These are phyloP conservation scores for Actenoides hombroni DNA, from an alignment of 2,113 vertebrate genomes.

Conservation along the genomic window DNA sequence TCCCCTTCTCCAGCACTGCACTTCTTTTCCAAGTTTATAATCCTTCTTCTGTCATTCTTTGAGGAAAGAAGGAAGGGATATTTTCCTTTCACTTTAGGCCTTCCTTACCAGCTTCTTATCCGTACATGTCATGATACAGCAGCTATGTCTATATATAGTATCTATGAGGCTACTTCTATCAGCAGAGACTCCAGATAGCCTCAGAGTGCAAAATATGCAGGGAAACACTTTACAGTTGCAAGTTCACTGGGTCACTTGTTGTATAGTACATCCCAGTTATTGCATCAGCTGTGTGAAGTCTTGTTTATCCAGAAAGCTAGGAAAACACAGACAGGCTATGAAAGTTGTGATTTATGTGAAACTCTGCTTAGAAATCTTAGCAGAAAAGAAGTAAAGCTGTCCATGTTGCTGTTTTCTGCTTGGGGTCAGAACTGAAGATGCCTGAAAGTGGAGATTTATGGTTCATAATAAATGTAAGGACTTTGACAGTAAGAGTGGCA, in stretches of 20 bases:
- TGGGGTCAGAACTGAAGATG: neutral
- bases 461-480: neutral
- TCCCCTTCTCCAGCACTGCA: neutral
- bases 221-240: neutral
- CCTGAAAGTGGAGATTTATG: neutral
- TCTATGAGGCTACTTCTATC: neutral
- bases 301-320: neutral
- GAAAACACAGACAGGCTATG: neutral
- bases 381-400: neutral
- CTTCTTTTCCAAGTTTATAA: neutral
- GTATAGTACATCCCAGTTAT: neutral
- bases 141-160: neutral
- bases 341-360: neutral
- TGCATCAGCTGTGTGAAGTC: neutral
- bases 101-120: neutral
- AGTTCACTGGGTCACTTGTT: neutral
- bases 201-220: neutral
- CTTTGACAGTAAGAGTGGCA: neutral
- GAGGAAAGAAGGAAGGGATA: neutral
- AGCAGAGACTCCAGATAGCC: neutral
- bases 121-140: neutral
- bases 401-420: neutral
- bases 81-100: neutral
- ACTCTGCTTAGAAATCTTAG: neutral
- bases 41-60: neutral